phyloP scores from a whole-genome alignment of 2,797 vertebrate species.

The Sebastes melanostomus region DNA sequence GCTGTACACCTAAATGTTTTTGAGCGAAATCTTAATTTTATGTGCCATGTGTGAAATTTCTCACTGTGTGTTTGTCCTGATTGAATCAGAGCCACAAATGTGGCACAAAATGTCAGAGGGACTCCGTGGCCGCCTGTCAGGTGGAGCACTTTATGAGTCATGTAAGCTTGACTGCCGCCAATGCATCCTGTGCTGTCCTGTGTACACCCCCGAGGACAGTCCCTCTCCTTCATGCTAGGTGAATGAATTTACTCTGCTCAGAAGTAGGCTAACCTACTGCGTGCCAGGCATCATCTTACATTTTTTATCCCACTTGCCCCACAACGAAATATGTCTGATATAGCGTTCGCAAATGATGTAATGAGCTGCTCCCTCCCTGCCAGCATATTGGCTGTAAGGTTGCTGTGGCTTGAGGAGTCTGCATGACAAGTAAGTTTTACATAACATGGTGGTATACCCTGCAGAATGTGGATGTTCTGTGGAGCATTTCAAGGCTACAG shows the following conservation, averaged over 20 bases:
- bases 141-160: constrained; percentile 61
- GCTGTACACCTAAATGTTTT: not conserved
- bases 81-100: constrained; percentile 25
- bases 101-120: constrained; percentile 48
- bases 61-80: constrained; percentile 1
- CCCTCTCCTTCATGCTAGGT: constrained; percentile 50
- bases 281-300: constrained; percentile 9
- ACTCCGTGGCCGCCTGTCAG: constrained; percentile 53
- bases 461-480: constrained; percentile 29
- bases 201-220: constrained; percentile 62
- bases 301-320: not conserved
- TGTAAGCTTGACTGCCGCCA: constrained; percentile 62
- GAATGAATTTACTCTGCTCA: constrained; percentile 48
- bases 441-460: constrained; percentile 19
- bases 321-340: not conserved
- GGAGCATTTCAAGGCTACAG: constrained; percentile 43
- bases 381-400: constrained; percentile 23
- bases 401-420: not conserved
- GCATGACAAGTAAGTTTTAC: constrained; percentile 31
- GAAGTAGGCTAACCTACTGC: constrained; percentile 53
- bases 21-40: not conserved
- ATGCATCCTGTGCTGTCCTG: constrained; percentile 59
- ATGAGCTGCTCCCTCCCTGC: constrained; percentile 10
- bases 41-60: constrained; percentile 13
- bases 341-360: constrained; percentile 32